A percentile compares a stretch with the other conserved stretches of the same genome.
phyloP scores from a whole-genome alignment of 2,797 vertebrate species.

The Cetoscarus ocellatus region DNA sequence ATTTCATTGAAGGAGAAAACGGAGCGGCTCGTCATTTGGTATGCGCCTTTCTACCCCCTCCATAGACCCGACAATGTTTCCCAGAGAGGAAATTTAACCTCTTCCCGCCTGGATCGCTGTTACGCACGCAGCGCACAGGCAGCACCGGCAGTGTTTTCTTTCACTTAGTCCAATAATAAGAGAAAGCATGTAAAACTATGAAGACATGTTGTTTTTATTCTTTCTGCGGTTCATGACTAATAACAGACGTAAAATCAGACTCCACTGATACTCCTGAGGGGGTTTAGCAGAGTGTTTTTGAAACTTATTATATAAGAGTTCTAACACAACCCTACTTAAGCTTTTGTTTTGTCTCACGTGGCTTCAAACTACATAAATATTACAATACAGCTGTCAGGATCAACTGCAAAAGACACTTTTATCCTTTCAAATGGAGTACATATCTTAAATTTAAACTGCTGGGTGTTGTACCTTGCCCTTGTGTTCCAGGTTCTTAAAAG shows the following conservation, averaged over 20 bases:
- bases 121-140: constrained; percentile 25
- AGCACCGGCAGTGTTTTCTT: constrained; percentile 11
- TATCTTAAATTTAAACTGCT: background rate
- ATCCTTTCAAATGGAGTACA: background rate
- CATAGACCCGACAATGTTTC: constrained; percentile 67
- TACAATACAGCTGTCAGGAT: constrained; percentile 11
- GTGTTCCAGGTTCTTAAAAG: background rate
- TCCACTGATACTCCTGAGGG: constrained; percentile 1
- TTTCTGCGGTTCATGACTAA: constrained; percentile 25
- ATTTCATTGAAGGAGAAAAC: constrained; percentile 81
- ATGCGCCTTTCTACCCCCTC: constrained; percentile 69
- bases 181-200: constrained; percentile 19
- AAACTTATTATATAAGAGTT: constrained; percentile 32
- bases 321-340: constrained; percentile 18
- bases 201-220: constrained; percentile 22
- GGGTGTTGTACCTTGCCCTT: background rate
- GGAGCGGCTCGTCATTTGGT: constrained; percentile 75
- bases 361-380: constrained; percentile 35
- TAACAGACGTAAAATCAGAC: constrained; percentile 8
- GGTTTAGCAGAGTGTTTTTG: constrained; percentile 10
- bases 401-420: constrained; percentile 1
- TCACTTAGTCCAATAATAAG: constrained; percentile 23
- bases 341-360: constrained; percentile 49
- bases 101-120: constrained; percentile 69
- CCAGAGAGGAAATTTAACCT: constrained; percentile 81